These are phyloP conservation scores for Lasius platythorax DNA, from an alignment of 2,888 invertebrate species.

Conservation along the genomic window DNA sequence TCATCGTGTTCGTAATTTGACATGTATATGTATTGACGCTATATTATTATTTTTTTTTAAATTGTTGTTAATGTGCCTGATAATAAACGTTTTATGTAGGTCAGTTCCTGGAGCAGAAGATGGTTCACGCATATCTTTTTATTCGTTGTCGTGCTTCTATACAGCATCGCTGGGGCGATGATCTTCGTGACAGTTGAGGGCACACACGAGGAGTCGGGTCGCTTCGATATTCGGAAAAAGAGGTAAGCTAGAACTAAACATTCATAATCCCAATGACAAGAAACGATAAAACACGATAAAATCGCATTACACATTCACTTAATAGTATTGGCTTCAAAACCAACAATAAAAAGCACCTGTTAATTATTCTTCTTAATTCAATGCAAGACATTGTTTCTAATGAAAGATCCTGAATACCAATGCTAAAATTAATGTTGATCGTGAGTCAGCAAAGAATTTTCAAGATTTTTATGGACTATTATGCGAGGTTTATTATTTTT, in stretches of 20 bases:
- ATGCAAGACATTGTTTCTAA: background rate
- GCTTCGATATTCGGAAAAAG: slow-evolving; percentile 80
- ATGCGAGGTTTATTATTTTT: background rate
- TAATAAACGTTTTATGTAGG: slow-evolving; percentile 75
- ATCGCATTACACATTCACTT: background rate
- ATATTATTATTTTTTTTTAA: background rate
- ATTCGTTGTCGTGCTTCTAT: slow-evolving; percentile 91
- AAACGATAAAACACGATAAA: background rate
- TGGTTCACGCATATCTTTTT: slow-evolving; percentile 97
- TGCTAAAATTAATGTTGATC: background rate
- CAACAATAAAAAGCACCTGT: background rate
- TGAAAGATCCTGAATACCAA: background rate
- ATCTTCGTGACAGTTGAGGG: slow-evolving; percentile 94
- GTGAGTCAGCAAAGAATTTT: background rate
- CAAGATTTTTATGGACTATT: background rate
- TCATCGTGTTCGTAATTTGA: background rate
- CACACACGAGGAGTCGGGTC: slow-evolving; percentile 83
- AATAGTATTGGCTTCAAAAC: background rate
- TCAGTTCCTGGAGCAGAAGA: slow-evolving; percentile 91
- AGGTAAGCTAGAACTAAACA: slow-evolving; percentile 74
- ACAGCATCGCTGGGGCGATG: slow-evolving; percentile 93
- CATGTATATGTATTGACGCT: background rate
- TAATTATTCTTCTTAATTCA: background rate
- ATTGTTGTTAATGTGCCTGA: background rate
- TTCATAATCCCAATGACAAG: background rate